phyloP scores from a whole-genome alignment of 2,797 vertebrate species.

The Xenopus petersii region DNA sequence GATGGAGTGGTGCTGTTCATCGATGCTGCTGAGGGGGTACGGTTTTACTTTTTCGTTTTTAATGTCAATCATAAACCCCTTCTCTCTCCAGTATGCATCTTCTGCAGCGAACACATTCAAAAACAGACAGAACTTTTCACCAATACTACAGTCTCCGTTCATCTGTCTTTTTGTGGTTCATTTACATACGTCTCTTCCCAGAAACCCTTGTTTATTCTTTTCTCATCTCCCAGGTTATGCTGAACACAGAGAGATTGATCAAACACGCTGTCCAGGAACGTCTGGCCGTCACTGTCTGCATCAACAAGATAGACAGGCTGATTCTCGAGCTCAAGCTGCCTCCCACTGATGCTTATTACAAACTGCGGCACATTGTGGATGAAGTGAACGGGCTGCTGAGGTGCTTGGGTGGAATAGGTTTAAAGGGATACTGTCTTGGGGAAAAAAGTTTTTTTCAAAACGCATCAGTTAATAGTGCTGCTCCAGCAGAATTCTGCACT shows the following conservation, averaged over 20 bases:
- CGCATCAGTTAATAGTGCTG: too few relatives aligned
- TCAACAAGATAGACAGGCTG: conserved; percentile 96
- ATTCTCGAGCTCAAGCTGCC: conserved; percentile 94
- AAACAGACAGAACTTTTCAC: too few relatives aligned
- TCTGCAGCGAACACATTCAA: too few relatives aligned
- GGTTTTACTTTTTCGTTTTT: conserved; percentile 45
- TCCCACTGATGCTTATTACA: conserved; percentile 96
- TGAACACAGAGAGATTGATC: conserved; percentile 95
- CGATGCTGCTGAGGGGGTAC: conserved; percentile 95
- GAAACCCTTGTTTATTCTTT: too few relatives aligned
- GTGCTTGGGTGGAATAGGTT: conserved; percentile 58
- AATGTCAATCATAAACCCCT: too few relatives aligned
- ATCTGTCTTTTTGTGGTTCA: too few relatives aligned
- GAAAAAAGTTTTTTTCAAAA: too few relatives aligned
- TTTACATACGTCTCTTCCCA: too few relatives aligned
- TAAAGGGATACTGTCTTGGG: not conserved
- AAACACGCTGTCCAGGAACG: conserved; percentile 96
- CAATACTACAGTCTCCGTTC: too few relatives aligned
- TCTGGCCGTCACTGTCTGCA: conserved; percentile 94
- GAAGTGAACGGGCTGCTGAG: conserved; percentile 95
- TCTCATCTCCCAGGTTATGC: conserved; percentile 81
- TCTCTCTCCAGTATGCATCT: too few relatives aligned
- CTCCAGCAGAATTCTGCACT: too few relatives aligned
- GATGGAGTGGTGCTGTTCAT: conserved; percentile 96
- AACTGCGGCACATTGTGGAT: conserved; percentile 94